These are phyloP conservation scores for Muntiacus muntjak DNA, from an alignment of 2,113 vertebrate species.

Conservation along the genomic window DNA sequence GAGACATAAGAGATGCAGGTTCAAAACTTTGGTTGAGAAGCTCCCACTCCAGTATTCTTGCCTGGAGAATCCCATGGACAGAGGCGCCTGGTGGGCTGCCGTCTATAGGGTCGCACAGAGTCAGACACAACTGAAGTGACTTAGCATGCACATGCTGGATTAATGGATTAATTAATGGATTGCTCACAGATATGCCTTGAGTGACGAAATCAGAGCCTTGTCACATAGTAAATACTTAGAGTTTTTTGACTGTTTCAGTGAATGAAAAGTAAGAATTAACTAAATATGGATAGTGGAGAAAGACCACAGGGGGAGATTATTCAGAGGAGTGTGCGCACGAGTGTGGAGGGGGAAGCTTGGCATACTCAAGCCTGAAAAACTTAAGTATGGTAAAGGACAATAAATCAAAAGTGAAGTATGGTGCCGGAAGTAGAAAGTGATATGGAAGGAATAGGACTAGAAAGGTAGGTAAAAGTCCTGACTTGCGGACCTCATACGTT, in stretches of 20 bases:
- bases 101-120: neutral
- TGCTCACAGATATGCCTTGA: neutral
- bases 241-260: neutral
- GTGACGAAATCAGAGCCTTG: neutral
- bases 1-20: neutral
- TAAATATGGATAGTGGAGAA: neutral
- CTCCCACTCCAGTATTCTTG: neutral
- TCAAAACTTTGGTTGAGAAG: neutral
- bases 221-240: neutral
- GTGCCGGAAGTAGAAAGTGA: neutral
- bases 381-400: neutral
- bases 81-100: neutral
- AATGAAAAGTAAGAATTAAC: neutral
- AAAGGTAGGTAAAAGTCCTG: neutral
- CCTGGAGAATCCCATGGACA: neutral
- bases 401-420: neutral
- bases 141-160: neutral
- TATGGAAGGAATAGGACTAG: neutral
- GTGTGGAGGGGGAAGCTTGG: neutral
- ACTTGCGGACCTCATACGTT: neutral
- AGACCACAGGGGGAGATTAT: neutral
- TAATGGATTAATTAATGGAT: neutral
- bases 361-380: neutral
- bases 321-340: neutral
- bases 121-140: neutral